Percentiles rank a stretch among this genome's conserved stretches.
Conservation (phyloP, 2,113 vertebrate species). For the Nycticryphes semicollaris region DNA sequence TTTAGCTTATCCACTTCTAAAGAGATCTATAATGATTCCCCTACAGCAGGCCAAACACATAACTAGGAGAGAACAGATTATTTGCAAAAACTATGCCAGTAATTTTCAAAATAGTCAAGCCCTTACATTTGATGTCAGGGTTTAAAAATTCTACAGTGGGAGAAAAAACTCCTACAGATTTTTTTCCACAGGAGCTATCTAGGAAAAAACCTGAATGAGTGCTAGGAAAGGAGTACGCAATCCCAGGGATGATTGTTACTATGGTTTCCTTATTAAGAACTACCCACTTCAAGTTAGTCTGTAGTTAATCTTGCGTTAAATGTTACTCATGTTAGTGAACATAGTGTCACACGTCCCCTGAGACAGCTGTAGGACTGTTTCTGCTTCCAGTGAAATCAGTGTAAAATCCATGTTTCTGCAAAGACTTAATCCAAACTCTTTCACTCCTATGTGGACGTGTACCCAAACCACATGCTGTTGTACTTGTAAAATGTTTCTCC, state of each 20-base stretch:
- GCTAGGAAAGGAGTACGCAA: background rate
- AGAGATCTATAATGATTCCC: background rate
- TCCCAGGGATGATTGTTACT: background rate
- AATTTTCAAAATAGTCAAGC: background rate
- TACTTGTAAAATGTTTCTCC: background rate
- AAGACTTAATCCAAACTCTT: background rate
- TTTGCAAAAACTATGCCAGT: background rate
- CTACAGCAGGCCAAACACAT: background rate
- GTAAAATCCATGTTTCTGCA: background rate
- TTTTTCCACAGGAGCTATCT: background rate
- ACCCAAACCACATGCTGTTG: background rate
- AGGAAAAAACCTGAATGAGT: background rate
- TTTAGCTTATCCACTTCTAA: slow-evolving; percentile 15
- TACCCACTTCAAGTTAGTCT: background rate
- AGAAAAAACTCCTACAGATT: background rate
- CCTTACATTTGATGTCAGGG: background rate
- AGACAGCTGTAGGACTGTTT: background rate
- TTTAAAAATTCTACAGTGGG: background rate
- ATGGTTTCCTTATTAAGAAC: background rate
- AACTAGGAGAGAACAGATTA: background rate
- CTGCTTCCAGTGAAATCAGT: background rate
- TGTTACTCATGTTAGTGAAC: slow-evolving; percentile 9
- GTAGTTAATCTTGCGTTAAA: slow-evolving; percentile 14
- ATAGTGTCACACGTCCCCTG: background rate
- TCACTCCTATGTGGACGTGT: background rate